Evolutionary conservation across 2,888 invertebrate genomes (phyloP).

Genomic region (Thereva nobilitata): DNA sequence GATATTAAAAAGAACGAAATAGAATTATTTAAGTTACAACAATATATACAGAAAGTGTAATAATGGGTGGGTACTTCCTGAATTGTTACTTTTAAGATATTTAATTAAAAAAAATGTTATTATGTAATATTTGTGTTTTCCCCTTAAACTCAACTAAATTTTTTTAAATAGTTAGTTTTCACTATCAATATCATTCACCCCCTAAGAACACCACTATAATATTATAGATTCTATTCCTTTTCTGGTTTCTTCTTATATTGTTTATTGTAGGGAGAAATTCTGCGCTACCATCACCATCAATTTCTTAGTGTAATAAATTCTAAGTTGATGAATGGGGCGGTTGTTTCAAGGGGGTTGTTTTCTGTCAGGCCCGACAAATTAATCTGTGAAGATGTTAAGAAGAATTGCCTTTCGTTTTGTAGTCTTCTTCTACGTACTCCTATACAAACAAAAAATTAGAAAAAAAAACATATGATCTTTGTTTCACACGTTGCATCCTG

Average conservation of each 20-base stretch:
- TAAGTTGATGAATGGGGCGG: constrained; percentile 2
- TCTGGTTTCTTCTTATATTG: background rate
- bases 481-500: background rate
- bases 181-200: no score
- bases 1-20: no score
- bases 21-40: no score
- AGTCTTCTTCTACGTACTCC: constrained; percentile 4
- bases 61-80: constrained; percentile 12
- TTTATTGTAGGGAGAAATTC: background rate
- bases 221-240: no score
- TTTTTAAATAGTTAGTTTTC: no score
- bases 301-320: constrained; percentile 5
- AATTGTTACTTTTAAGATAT: background rate
- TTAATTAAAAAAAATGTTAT: constrained; percentile 1
- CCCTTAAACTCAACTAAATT: background rate
- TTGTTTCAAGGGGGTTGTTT: constrained; percentile 1
- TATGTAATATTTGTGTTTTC: background rate
- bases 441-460: no score
- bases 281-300: constrained; percentile 1
- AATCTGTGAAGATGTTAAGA: constrained; percentile 1
- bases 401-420: constrained; percentile 9
- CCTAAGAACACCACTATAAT: no score
- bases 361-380: background rate
- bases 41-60: no score
- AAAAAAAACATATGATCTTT: no score